phyloP scores from a whole-genome alignment of 2,888 invertebrate species.

The Tipula helvola region DNA sequence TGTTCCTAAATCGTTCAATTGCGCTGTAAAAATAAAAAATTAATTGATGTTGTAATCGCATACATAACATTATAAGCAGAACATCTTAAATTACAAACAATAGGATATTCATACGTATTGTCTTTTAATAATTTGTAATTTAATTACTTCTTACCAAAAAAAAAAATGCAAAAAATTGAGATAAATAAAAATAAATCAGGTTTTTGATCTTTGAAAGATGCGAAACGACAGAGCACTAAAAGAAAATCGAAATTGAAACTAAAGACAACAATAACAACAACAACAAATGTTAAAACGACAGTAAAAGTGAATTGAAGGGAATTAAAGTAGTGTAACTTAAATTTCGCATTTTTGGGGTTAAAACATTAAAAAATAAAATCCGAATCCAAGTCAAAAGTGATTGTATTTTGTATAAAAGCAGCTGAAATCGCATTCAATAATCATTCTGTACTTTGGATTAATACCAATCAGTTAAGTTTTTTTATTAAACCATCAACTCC shows the following conservation, averaged over 20 bases:
- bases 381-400: not conserved
- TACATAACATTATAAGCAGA: not conserved
- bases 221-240: not conserved
- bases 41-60: not conserved
- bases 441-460: constrained; percentile 10
- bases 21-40: not conserved
- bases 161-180: not conserved
- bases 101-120: not conserved
- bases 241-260: not conserved
- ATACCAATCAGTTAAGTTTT: not conserved
- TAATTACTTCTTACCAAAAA: not conserved
- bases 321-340: not conserved
- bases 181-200: not conserved
- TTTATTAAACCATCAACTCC: not conserved
- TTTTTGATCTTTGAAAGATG: not conserved
- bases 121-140: not conserved
- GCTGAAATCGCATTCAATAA: not conserved
- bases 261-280: not conserved
- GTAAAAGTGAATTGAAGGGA: not conserved
- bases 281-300: not conserved
- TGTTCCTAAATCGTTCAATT: not conserved
- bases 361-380: not conserved
- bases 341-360: not conserved
- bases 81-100: not conserved
- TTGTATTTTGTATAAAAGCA: constrained; percentile 4